Evolutionary conservation across 2,113 vertebrate genomes (phyloP), one percentile per base, ranked within the genome.

Genomic region (Rhea americana): DNA sequence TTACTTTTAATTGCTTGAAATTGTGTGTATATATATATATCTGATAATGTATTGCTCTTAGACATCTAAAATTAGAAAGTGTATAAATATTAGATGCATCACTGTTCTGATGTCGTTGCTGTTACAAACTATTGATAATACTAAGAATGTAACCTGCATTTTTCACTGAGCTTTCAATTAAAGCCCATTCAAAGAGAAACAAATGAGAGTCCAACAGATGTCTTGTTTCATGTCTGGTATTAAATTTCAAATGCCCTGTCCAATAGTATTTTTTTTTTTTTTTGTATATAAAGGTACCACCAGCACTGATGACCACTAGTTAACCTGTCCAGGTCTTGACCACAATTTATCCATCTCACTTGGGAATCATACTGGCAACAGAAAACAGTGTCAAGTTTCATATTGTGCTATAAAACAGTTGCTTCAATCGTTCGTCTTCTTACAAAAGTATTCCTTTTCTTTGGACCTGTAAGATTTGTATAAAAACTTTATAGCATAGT

Each of bases 81-180:
- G 97, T 97, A 97, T 97, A 96, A 97, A 96, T 95, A 93, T 91
- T 98, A 98, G 97, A 91, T 94, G 90, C 93, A 92, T 98, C 97
- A 95, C 94, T 96, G 96, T 97, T 95, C 96, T 93, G 95, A 96
- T 97, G 95, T 98, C 95, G 92, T 94, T 96, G 95, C 96, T 97
- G 96, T 97, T 98, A 82, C 90, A 96, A 95, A 85, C 48, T 97
- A 97, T 96, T 93, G 96, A 97, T 97, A 96, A 97, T 96, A 97
- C 97, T 97, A 96, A 97, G 95, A 97, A 97, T 98, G 97, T 98
- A 98, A 97, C 96, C 97, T 98, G 96, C 96, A 95, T 98, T 98
- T 97, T 97, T 97, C 97, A 98, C 97, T 93, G 96, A 89, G 87
- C 97, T 97, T 96, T 98, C 97, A 97, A 98, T 98, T 98, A 98